phyloP scores from a whole-genome alignment of 2,113 vertebrate genomes.

The Athene noctua region DNA sequence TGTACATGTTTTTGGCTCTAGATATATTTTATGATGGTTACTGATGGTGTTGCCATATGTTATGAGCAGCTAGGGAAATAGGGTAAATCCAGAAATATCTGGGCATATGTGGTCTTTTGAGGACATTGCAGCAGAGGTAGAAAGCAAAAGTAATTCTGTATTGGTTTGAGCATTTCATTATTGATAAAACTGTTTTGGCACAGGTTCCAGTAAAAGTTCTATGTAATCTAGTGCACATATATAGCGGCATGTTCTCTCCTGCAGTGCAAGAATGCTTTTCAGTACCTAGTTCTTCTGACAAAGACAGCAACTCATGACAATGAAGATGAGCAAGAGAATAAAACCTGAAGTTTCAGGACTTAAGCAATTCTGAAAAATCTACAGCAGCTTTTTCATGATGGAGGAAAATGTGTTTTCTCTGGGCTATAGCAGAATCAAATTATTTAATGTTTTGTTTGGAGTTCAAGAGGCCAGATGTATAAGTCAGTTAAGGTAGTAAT shows the following conservation, averaged over 20 bases:
- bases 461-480: conserved; percentile 18
- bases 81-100: conserved; percentile 28
- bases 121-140: not conserved
- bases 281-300: not conserved
- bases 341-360: not conserved
- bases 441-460: not conserved
- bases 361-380: not conserved
- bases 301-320: not conserved
- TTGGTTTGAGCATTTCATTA: not conserved
- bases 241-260: not conserved
- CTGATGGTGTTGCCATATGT: conserved; percentile 34
- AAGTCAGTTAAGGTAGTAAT: conserved; percentile 27
- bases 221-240: not conserved
- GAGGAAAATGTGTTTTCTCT: not conserved
- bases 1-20: not conserved
- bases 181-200: not conserved
- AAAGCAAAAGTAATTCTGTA: not conserved
- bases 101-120: not conserved
- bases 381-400: not conserved
- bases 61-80: conserved; percentile 13
- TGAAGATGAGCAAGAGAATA: not conserved
- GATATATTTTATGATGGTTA: not conserved
- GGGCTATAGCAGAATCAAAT: not conserved
- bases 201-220: not conserved
- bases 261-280: not conserved